These are phyloP conservation scores for Urocynchramus pylzowi DNA, from an alignment of 2,113 vertebrate species.

Conservation along the genomic window DNA sequence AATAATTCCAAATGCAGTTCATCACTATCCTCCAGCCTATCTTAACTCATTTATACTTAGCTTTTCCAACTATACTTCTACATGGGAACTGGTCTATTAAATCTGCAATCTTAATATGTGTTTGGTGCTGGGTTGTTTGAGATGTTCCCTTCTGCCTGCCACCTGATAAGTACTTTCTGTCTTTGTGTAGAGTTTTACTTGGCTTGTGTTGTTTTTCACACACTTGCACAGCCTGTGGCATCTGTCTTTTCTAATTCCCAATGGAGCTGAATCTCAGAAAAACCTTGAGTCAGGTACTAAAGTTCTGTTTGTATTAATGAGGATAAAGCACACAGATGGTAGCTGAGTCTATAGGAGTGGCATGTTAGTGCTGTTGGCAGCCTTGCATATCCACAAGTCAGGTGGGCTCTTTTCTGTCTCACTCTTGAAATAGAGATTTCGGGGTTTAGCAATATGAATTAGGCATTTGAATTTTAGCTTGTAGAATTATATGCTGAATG, in stretches of 20 bases:
- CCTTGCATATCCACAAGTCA: neutral
- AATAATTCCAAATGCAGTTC: neutral
- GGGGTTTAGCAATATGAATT: too few relatives aligned
- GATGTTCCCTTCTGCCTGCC: neutral
- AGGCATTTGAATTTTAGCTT: too few relatives aligned
- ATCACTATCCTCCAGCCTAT: neutral
- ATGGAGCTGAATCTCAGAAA: neutral
- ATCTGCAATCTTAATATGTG: neutral
- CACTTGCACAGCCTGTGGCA: neutral
- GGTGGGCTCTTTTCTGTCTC: neutral
- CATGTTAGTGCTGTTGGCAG: neutral
- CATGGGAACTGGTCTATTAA: neutral
- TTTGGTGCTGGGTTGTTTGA: accelerated
- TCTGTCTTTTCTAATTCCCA: neutral
- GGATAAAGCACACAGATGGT: neutral
- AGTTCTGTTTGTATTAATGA: neutral
- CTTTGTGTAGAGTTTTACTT: neutral
- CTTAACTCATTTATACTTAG: neutral
- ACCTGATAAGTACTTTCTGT: neutral
- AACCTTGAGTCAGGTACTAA: neutral
- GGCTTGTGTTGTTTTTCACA: neutral
- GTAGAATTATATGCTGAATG: too few relatives aligned
- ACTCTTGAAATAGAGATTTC: too few relatives aligned
- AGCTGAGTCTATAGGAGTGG: neutral
- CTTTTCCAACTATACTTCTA: neutral